Percentiles rank a stretch among this genome's conserved stretches.
Conservation (phyloP, 2,797 vertebrate species). For the Pangasius djambal region DNA sequence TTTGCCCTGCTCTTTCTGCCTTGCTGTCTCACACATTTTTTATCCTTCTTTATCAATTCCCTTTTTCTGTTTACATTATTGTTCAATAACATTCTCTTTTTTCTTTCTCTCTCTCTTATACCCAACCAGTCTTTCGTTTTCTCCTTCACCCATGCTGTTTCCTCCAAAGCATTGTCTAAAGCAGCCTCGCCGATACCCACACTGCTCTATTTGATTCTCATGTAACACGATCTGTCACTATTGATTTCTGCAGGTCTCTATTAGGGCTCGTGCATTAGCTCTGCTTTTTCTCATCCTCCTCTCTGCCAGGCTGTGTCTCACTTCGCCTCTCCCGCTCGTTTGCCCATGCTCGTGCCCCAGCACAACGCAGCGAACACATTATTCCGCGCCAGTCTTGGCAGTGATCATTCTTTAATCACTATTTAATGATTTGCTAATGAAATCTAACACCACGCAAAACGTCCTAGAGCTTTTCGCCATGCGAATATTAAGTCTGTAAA, state of each 20-base stretch:
- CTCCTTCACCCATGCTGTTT: neutral
- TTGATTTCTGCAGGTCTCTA: conserved; percentile 69
- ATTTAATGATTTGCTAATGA: conserved; percentile 31
- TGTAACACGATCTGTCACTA: conserved; percentile 70
- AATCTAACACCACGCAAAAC: conserved; percentile 32
- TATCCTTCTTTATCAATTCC: neutral
- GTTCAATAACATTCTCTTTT: neutral
- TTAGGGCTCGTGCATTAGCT: conserved; percentile 65
- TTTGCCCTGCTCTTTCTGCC: neutral
- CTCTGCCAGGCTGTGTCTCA: neutral
- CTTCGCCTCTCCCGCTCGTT: neutral
- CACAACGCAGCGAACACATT: conserved; percentile 21
- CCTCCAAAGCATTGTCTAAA: conserved; percentile 42
- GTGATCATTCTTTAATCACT: conserved; percentile 20
- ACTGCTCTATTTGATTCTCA: conserved; percentile 65
- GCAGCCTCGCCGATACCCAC: conserved; percentile 60
- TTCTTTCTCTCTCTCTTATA: neutral
- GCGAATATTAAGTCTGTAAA: conserved; percentile 26
- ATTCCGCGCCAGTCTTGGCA: conserved; percentile 14
- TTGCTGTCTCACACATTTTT: neutral
- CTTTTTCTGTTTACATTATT: neutral
- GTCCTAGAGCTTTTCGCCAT: neutral
- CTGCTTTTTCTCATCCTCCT: conserved; percentile 53
- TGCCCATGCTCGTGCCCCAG: conserved; percentile 2
- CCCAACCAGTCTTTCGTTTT: too few relatives aligned